A percentile compares a stretch with the other conserved stretches of the same genome.
Conservation (phyloP, 2,113 vertebrate species). For the Upupa epops region DNA sequence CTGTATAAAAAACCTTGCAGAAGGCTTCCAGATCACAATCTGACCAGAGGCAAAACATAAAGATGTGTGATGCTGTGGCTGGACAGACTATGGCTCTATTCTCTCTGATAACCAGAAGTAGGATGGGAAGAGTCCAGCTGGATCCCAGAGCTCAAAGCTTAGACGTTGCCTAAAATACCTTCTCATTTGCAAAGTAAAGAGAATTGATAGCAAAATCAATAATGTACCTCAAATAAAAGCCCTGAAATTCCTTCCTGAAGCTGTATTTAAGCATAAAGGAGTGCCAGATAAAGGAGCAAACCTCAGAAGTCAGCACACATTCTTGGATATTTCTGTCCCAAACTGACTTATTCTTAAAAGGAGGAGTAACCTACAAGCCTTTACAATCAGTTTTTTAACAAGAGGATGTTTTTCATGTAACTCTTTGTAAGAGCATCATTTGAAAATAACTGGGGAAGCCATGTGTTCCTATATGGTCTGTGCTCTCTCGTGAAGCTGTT, state of each 20-base stretch:
- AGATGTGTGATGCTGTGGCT: neutral
- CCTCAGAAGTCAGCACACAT: neutral
- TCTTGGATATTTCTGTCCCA: neutral
- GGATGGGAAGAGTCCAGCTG: neutral
- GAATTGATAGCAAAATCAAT: neutral
- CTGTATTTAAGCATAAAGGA: neutral
- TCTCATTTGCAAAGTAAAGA: neutral
- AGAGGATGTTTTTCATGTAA: constrained; percentile 40
- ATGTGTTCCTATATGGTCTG: constrained; percentile 32
- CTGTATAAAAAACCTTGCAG: neutral
- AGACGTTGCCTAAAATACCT: neutral
- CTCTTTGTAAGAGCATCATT: constrained; percentile 11
- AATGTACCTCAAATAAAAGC: neutral
- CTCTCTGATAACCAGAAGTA: neutral
- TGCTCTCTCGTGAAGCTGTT: constrained; percentile 23
- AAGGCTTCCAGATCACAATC: neutral
- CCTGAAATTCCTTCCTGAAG: neutral
- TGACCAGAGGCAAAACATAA: neutral
- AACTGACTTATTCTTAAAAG: constrained; percentile 20
- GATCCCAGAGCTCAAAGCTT: neutral
- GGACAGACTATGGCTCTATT: neutral
- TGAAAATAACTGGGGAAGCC: constrained; percentile 32
- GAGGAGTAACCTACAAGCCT: constrained; percentile 13
- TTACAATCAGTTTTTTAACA: neutral
- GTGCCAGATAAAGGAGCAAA: neutral